phyloP scores from a whole-genome alignment of 1,140 invertebrate species.

The Melanaphis sacchari region DNA sequence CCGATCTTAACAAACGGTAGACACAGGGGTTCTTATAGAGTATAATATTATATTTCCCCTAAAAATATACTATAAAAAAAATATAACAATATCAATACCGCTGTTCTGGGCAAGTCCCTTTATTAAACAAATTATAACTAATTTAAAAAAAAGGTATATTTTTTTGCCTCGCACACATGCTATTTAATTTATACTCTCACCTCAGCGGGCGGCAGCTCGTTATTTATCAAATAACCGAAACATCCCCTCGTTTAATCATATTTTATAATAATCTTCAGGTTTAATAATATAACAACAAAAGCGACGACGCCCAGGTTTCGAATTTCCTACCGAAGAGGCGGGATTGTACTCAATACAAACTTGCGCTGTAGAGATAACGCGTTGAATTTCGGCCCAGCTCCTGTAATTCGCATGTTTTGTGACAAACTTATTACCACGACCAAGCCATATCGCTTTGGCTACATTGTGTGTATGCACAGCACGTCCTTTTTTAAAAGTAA shows the following conservation, averaged over 20 bases:
- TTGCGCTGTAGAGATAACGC: neutral
- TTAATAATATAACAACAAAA: constrained; percentile 39
- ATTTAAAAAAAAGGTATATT: constrained; percentile 56
- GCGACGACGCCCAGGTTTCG: constrained; percentile 46
- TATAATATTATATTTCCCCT: neutral
- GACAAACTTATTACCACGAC: neutral
- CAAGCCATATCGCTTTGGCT: neutral
- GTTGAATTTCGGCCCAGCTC: constrained; percentile 21
- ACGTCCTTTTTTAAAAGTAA: neutral
- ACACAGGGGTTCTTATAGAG: neutral
- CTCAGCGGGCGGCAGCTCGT: constrained; percentile 55
- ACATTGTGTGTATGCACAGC: neutral
- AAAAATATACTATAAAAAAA: neutral
- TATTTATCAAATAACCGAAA: constrained; percentile 56
- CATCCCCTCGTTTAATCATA: constrained; percentile 55
- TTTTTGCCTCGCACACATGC: constrained; percentile 33
- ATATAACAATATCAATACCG: constrained; percentile 33
- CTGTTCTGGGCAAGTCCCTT: neutral
- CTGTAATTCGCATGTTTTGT: neutral
- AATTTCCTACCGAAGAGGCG: constrained; percentile 32
- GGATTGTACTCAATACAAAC: neutral
- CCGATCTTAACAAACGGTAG: neutral
- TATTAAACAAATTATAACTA: constrained; percentile 56
- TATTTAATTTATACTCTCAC: constrained; percentile 56
- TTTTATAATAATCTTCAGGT: constrained; percentile 54